Evolutionary conservation across 2,113 vertebrate species (phyloP).

Genomic region (Ceyx margarethae): DNA sequence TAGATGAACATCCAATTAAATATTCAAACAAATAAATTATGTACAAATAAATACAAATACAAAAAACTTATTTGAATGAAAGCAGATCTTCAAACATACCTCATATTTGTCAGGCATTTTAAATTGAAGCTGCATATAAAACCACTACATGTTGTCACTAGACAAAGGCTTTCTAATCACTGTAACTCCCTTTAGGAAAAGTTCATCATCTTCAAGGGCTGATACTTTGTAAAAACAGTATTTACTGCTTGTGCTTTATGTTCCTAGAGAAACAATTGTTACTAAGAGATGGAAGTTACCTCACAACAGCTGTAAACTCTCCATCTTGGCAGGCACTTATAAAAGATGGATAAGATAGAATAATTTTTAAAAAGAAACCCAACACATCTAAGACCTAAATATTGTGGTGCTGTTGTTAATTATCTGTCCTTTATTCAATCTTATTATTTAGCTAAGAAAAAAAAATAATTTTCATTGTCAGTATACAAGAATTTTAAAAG

Average conservation of each 20-base stretch:
- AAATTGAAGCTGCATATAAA: constrained; percentile 5
- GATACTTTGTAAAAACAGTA: constrained; percentile 15
- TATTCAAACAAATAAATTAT: constrained; percentile 63
- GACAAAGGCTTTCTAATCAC: constrained; percentile 33
- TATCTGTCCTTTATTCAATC: constrained; percentile 3
- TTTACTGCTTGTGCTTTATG: neutral
- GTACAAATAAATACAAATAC: constrained; percentile 56
- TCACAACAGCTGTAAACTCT: neutral
- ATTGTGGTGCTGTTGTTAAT: constrained; percentile 17
- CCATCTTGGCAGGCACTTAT: neutral
- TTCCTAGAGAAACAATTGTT: constrained; percentile 12
- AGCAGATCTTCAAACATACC: constrained; percentile 24
- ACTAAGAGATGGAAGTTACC: neutral
- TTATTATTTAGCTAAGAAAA: constrained; percentile 30
- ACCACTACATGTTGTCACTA: constrained; percentile 13
- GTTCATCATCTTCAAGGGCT: neutral
- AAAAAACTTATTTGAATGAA: constrained; percentile 48
- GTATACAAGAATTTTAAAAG: constrained; percentile 23
- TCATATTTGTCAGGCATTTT: constrained; percentile 31
- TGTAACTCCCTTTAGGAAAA: constrained; percentile 34
- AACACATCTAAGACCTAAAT: neutral
- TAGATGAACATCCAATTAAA: constrained; percentile 25
- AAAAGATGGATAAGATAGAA: neutral
- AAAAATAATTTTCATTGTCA: neutral
- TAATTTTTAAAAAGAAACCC: neutral